phyloP scores from a whole-genome alignment of 2,797 vertebrate genomes.

The Erethizon dorsatum region DNA sequence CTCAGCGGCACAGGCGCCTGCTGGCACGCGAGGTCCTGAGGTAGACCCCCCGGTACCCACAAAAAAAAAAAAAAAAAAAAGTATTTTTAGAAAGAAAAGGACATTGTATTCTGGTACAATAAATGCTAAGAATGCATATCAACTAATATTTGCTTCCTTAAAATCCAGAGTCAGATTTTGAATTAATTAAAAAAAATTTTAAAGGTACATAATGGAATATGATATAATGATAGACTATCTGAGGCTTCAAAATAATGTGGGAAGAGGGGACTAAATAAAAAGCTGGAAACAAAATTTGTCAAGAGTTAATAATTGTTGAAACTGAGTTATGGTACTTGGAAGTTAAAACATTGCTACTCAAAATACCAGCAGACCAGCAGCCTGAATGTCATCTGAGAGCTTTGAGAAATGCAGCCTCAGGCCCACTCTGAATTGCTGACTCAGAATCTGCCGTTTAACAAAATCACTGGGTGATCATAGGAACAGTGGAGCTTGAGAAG shows the following conservation, averaged over 20 bases:
- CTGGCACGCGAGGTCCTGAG: too few species aligned
- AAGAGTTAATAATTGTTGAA: neutral
- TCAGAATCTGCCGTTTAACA: conserved; percentile 1
- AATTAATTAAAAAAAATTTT: neutral
- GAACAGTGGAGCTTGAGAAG: neutral
- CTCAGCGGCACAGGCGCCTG: too few species aligned
- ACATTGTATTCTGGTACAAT: neutral
- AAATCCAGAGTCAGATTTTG: neutral
- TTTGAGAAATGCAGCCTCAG: neutral
- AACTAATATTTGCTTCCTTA: neutral
- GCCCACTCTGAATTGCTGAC: neutral
- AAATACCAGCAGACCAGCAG: neutral
- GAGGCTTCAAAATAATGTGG: conserved; percentile 16
- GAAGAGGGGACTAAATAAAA: neutral
- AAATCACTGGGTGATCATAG: neutral
- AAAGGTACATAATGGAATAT: conserved; percentile 15
- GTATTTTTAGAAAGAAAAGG: neutral
- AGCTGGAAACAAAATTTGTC: neutral
- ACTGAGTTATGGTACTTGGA: neutral
- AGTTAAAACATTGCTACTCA: neutral
- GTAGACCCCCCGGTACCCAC: too few species aligned
- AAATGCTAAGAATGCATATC: neutral
- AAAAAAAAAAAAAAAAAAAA: too few species aligned
- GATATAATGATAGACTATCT: neutral
- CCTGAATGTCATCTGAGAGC: neutral